Conservation (phyloP, 2,113 vertebrate genomes). For the Rhinolophus ferrumequinum region DNA sequence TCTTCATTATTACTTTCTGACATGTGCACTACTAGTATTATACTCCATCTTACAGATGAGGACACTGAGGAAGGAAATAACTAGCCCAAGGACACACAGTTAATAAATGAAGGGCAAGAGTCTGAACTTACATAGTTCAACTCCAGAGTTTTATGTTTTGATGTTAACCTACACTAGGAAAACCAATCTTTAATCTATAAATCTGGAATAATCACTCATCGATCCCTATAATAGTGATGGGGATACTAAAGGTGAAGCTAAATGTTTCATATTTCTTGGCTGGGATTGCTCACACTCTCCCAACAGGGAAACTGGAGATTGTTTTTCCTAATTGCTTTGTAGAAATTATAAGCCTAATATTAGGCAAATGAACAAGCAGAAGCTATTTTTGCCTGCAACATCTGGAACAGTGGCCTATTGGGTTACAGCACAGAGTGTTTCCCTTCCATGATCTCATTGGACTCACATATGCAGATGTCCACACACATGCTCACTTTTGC, state of each 20-base stretch:
- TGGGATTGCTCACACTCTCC: not conserved
- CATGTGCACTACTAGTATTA: not conserved
- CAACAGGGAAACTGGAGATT: not conserved
- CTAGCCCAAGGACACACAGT: not conserved
- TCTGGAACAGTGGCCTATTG: not conserved
- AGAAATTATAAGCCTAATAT: not conserved
- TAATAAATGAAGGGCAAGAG: not conserved
- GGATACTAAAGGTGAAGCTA: not conserved
- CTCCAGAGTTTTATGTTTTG: not conserved
- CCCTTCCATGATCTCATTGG: not conserved
- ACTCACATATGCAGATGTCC: not conserved
- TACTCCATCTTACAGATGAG: not conserved
- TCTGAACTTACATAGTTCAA: not conserved
- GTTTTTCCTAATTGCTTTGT: slow-evolving; percentile 17
- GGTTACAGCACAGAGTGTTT: not conserved
- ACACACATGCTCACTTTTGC: not conserved
- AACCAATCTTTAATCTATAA: not conserved
- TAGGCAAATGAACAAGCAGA: not conserved
- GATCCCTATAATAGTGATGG: not conserved
- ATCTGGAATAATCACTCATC: not conserved
- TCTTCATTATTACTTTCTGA: slow-evolving; percentile 30
- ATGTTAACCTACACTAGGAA: not conserved
- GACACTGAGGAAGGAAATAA: not conserved
- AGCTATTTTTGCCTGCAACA: not conserved
- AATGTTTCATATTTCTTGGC: not conserved